Evolutionary conservation across 2,113 vertebrate genomes (phyloP).

Genomic region (Diphyllodes magnificus): DNA sequence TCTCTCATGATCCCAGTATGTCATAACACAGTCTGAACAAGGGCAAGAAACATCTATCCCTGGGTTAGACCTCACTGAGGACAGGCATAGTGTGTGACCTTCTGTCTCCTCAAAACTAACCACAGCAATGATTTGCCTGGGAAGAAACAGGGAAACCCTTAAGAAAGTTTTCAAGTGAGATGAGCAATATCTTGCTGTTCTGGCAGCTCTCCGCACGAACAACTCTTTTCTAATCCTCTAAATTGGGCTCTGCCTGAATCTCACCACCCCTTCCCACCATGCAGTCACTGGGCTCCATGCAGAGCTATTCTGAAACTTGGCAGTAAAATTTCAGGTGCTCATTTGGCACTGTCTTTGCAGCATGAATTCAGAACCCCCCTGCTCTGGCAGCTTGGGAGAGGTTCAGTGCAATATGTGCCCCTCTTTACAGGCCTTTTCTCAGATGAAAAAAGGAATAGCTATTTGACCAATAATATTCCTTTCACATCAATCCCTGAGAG

Average conservation of each 20-base stretch:
- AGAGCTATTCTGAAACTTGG: neutral
- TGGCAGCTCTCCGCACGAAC: neutral
- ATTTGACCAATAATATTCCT: neutral
- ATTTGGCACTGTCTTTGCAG: neutral
- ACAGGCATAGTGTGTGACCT: neutral
- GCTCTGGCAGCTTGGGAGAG: neutral
- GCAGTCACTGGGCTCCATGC: neutral
- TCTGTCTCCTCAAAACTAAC: neutral
- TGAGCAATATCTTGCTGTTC: neutral
- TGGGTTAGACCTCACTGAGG: neutral
- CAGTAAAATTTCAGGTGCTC: neutral
- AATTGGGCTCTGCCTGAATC: neutral
- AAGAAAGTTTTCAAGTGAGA: neutral
- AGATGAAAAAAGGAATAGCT: neutral
- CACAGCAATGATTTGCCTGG: neutral
- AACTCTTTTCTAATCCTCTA: neutral
- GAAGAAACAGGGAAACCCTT: neutral
- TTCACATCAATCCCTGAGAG: neutral
- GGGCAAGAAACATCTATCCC: neutral
- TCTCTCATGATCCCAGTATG: fast-evolving
- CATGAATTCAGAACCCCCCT: neutral
- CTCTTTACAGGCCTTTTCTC: neutral
- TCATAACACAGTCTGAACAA: neutral
- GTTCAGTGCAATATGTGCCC: neutral
- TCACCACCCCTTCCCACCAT: neutral